Conservation (phyloP, 2,113 vertebrate genomes). For the Zapornia atra region DNA sequence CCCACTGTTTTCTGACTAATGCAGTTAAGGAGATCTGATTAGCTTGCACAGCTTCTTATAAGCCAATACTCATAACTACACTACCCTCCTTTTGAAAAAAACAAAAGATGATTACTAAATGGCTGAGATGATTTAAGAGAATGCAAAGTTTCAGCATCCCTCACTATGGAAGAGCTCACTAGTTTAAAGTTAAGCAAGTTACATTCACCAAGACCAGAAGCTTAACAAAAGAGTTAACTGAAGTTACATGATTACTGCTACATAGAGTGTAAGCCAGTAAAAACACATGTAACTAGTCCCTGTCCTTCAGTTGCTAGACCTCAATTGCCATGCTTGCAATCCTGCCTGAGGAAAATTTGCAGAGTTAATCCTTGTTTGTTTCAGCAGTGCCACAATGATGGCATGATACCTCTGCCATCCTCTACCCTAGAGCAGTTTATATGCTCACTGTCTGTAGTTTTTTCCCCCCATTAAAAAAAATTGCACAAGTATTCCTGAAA, state of each 20-base stretch:
- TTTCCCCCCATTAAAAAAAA: background rate
- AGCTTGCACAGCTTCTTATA: background rate
- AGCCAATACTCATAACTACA: background rate
- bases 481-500: background rate
- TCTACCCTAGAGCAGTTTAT: background rate
- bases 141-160: background rate
- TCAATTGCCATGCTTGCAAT: background rate
- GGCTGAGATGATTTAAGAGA: background rate
- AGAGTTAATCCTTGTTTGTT: background rate
- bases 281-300: background rate
- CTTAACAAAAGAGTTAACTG: background rate
- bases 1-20: background rate
- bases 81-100: background rate
- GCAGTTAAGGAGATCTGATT: background rate
- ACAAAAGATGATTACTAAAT: background rate
- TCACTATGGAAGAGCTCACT: background rate
- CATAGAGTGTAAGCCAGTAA: background rate
- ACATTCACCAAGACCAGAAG: background rate
- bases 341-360: background rate
- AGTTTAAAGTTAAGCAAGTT: background rate
- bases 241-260: background rate
- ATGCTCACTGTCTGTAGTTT: background rate
- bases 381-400: background rate
- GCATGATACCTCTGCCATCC: background rate
- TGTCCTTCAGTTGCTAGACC: background rate